Percentiles rank a stretch among this genome's conserved stretches.
Conservation (phyloP, 1,140 invertebrate genomes). For the Nixonia krombeini region DNA sequence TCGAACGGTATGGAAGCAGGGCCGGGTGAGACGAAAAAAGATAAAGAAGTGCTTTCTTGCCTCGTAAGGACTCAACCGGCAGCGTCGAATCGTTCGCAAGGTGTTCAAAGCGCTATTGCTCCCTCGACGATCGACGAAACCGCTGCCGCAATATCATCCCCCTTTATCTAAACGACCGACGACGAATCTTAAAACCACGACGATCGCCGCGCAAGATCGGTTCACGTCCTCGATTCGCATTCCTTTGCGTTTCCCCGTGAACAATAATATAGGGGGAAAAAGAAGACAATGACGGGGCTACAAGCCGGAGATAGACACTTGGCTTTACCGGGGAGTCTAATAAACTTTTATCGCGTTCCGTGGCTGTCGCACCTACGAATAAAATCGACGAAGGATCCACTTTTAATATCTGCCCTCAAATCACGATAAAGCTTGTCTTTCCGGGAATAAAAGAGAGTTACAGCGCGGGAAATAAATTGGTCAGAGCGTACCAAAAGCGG, state of each 20-base stretch:
- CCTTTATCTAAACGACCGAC: conserved; percentile 55
- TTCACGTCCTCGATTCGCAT: conserved; percentile 20
- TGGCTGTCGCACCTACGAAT: not conserved
- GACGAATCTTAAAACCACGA: conserved; percentile 46
- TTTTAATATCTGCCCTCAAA: not conserved
- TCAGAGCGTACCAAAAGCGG: too few relatives aligned
- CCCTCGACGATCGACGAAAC: conserved; percentile 39
- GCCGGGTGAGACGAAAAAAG: conserved; percentile 11
- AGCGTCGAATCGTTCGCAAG: conserved; percentile 32
- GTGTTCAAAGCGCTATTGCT: conserved; percentile 46
- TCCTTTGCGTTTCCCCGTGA: conserved; percentile 23
- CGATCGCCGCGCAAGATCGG: conserved; percentile 19
- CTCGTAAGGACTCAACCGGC: conserved; percentile 20
- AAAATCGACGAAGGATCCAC: not conserved
- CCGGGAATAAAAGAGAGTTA: too few relatives aligned
- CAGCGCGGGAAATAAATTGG: too few relatives aligned
- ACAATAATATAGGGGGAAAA: conserved; percentile 18
- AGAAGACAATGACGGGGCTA: conserved; percentile 12
- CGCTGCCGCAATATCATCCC: conserved; percentile 46
- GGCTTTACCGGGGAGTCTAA: conserved; percentile 6
- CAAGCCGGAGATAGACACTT: conserved; percentile 21
- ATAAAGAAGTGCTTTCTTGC: conserved; percentile 20
- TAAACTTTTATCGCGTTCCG: conserved; percentile 16
- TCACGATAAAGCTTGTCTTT: too few relatives aligned
- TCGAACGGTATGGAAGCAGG: too few relatives aligned